Evolutionary conservation across 2,797 vertebrate genomes (phyloP).

Genomic region (Cryptoblepharus egeriae): DNA sequence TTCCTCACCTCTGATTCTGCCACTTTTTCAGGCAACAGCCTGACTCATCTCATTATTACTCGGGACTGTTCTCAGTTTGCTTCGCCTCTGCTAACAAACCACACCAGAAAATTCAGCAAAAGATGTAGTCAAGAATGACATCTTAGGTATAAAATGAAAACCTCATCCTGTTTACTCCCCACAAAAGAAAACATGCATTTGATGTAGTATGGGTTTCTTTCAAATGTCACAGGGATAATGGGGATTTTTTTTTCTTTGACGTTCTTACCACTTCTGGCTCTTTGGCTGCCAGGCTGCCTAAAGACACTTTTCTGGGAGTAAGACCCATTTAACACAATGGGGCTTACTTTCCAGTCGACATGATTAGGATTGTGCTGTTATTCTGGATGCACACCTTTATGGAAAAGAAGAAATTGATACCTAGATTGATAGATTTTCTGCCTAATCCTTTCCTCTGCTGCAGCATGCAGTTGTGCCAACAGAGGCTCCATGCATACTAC

Average conservation of each 20-base stretch:
- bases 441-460: too few relatives aligned
- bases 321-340: too few relatives aligned
- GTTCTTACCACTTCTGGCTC: not conserved
- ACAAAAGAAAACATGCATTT: not conserved
- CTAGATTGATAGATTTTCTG: not conserved
- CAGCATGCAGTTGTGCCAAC: too few relatives aligned
- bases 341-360: too few relatives aligned
- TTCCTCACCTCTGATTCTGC: not conserved
- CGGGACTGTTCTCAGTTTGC: not conserved
- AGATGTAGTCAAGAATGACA: too few relatives aligned
- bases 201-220: not conserved
- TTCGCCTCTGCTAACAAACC: rapidly evolving
- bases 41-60: constrained; percentile 36
- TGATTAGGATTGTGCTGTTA: too few relatives aligned
- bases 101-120: not conserved
- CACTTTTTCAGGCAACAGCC: constrained; percentile 2
- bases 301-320: too few relatives aligned
- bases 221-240: not conserved
- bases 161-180: not conserved
- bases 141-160: not conserved
- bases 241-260: not conserved
- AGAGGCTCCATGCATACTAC: too few relatives aligned
- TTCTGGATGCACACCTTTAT: too few relatives aligned
- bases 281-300: too few relatives aligned
- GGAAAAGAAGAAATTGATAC: not conserved